These are phyloP conservation scores for Drosophila maculinotata DNA, from an alignment of 2,888 invertebrate species.

Conservation along the genomic window DNA sequence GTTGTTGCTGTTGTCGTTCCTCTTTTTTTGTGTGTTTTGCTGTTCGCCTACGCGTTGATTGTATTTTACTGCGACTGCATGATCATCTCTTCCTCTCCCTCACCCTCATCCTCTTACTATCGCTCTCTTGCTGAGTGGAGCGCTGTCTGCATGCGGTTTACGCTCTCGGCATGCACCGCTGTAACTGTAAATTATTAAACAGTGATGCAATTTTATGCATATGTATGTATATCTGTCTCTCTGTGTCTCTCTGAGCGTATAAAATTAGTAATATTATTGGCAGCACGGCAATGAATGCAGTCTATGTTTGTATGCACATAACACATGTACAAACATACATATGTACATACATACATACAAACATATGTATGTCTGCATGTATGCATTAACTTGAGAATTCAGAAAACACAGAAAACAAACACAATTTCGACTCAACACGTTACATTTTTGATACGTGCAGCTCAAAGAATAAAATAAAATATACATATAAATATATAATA, in stretches of 20 bases:
- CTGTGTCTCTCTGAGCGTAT: too few relatives aligned
- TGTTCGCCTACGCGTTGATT: conserved; percentile 30
- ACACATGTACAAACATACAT: background rate
- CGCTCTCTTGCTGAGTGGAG: conserved; percentile 2
- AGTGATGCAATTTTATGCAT: conserved; percentile 40
- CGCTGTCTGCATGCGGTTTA: too few relatives aligned
- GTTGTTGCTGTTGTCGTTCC: conserved; percentile 6
- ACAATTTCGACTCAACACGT: too few relatives aligned
- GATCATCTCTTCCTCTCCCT: conserved; percentile 7
- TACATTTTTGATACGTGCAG: too few relatives aligned
- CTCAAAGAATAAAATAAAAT: too few relatives aligned
- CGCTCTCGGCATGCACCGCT: conserved; percentile 6
- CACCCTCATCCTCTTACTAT: too few relatives aligned
- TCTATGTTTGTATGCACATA: too few relatives aligned
- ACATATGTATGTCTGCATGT: conserved; percentile 3
- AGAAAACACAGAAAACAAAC: too few relatives aligned
- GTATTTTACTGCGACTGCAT: conserved; percentile 16
- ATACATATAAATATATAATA: too few relatives aligned
- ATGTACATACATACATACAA: conserved; percentile 2
- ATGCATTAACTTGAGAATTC: too few relatives aligned
- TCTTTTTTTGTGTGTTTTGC: conserved; percentile 19
- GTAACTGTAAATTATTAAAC: conserved; percentile 39
- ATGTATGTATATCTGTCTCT: too few relatives aligned
- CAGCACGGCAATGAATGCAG: background rate
- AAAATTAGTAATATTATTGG: too few relatives aligned